Conservation (phyloP, 2,797 vertebrate genomes). For the Gorsachius magnificus region DNA sequence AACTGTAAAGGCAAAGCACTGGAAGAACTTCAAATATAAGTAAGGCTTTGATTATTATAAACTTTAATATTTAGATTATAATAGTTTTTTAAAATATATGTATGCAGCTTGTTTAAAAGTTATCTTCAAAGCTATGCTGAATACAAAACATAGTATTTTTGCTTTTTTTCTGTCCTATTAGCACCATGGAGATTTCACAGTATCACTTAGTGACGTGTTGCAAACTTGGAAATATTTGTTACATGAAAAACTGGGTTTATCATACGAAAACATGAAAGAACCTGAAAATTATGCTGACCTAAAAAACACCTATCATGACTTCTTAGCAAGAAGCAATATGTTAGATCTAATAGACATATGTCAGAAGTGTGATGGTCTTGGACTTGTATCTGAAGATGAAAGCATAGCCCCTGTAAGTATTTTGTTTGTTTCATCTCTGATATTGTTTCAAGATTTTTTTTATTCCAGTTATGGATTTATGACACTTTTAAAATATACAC, state of each 20-base stretch:
- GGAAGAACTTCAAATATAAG: not conserved
- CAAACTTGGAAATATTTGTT: slow-evolving; percentile 89
- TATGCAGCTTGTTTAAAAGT: not conserved
- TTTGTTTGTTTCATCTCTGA: not conserved
- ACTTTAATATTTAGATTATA: not conserved
- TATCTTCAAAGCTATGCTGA: not conserved
- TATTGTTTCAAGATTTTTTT: not conserved
- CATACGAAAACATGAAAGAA: slow-evolving; percentile 64
- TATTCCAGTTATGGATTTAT: not conserved
- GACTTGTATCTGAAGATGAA: slow-evolving; percentile 71
- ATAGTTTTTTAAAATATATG: not conserved
- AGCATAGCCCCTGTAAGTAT: slow-evolving; percentile 83
- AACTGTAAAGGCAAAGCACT: not conserved
- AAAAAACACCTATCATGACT: slow-evolving; percentile 81
- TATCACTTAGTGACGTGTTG: slow-evolving; percentile 88
- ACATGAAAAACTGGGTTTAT: slow-evolving; percentile 86
- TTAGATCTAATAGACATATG: slow-evolving; percentile 90
- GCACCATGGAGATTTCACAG: slow-evolving; percentile 85
- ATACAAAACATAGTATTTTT: not conserved
- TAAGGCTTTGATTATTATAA: not conserved
- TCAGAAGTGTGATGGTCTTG: slow-evolving; percentile 77
- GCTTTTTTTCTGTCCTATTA: slow-evolving; percentile 61
- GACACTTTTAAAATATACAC: not conserved
- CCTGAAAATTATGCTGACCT: slow-evolving; percentile 84
- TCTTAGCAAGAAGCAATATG: slow-evolving; percentile 86